Percentiles rank a stretch among this genome's conserved stretches.
Conservation (phyloP, 2,113 vertebrate species). For the Mesoclemmys tuberculata region DNA sequence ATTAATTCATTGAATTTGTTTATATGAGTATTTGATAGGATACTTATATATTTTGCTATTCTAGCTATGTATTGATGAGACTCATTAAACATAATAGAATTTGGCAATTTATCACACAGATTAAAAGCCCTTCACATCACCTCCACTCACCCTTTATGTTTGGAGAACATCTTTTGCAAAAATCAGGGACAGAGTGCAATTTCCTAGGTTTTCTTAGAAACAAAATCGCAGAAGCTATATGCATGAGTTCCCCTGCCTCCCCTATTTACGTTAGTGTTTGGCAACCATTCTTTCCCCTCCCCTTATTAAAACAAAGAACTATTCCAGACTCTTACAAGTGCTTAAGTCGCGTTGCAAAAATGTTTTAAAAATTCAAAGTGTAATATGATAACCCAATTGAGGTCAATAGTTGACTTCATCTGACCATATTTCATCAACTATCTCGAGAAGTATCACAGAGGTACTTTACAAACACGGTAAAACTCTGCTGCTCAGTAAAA, state of each 20-base stretch:
- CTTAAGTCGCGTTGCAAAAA: conserved; percentile 12
- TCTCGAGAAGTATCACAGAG: conserved; percentile 56
- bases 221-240: conserved; percentile 8
- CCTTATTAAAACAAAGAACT: neutral
- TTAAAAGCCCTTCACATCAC: conserved; percentile 73
- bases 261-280: neutral
- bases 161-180: conserved; percentile 56
- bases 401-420: conserved; percentile 57
- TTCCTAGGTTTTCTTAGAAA: conserved; percentile 37
- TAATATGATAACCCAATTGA: conserved; percentile 12
- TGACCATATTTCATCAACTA: conserved; percentile 61
- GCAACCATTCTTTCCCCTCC: neutral
- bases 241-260: neutral
- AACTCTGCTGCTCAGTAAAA: conserved; percentile 56
- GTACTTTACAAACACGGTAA: conserved; percentile 68
- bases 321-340: neutral
- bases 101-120: conserved; percentile 78
- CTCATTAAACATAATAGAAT: conserved; percentile 78
- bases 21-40: conserved; percentile 58
- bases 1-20: conserved; percentile 80
- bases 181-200: conserved; percentile 31
- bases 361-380: conserved; percentile 40
- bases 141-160: conserved; percentile 71
- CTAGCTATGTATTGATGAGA: conserved; percentile 69
- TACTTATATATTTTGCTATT: conserved; percentile 62